A percentile compares a stretch with the other conserved stretches of the same genome.
phyloP scores from a whole-genome alignment of 1,140 invertebrate species.

The Macrobrachium rosenbergii region DNA sequence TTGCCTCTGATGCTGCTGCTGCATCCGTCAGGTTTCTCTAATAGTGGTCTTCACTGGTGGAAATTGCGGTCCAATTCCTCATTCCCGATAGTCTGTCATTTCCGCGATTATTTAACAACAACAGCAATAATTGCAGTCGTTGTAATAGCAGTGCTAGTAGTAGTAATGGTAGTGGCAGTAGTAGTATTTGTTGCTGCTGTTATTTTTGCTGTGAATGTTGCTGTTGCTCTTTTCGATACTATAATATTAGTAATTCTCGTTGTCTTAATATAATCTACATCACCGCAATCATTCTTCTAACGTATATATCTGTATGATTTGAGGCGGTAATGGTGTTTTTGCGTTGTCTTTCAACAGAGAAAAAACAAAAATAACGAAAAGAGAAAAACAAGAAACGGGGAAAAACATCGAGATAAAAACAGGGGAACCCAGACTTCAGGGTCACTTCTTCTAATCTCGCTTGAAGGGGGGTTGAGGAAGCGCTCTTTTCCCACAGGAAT shows the following conservation, averaged over 20 bases:
- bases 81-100: too few relatives aligned
- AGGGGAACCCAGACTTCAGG: background rate
- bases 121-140: background rate
- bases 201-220: too few relatives aligned
- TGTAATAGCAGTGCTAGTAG: constrained; percentile 13
- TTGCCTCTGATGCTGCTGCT: too few relatives aligned
- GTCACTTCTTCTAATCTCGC: too few relatives aligned
- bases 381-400: background rate
- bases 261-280: too few relatives aligned
- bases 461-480: background rate
- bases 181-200: background rate
- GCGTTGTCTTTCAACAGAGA: background rate
- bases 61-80: too few relatives aligned
- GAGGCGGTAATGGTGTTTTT: background rate
- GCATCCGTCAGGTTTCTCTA: too few relatives aligned
- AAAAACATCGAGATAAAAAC: background rate
- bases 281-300: too few relatives aligned
- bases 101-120: too few relatives aligned
- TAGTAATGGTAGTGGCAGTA: background rate
- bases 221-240: background rate
- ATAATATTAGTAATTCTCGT: background rate
- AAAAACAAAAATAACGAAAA: background rate
- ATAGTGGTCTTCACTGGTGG: too few relatives aligned
- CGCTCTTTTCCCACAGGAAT: background rate
- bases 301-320: too few relatives aligned